Evolutionary conservation across 2,797 vertebrate genomes (phyloP).

Genomic region (Sparidentex hasta): DNA sequence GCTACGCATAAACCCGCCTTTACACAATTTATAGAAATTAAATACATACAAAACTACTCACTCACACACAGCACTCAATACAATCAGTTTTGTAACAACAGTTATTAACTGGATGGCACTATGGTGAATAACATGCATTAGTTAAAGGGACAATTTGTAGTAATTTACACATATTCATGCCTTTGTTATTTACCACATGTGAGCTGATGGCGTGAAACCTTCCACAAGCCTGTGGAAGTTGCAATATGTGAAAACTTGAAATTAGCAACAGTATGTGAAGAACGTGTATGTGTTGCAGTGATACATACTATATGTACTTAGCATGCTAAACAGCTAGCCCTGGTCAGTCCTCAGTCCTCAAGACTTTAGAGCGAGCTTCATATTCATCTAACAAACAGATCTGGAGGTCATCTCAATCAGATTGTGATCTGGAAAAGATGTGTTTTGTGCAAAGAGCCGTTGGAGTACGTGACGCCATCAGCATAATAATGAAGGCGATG

Average conservation of each 20-base stretch:
- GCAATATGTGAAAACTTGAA: too few relatives aligned
- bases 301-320: too few relatives aligned
- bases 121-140: not conserved
- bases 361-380: not conserved
- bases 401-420: not conserved
- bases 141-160: not conserved
- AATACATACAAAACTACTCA: not conserved
- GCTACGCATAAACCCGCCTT: not conserved
- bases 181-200: too few relatives aligned
- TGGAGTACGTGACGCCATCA: constrained; percentile 10
- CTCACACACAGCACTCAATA: not conserved
- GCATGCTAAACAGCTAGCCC: too few relatives aligned
- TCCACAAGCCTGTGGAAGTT: too few relatives aligned
- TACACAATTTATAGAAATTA: not conserved
- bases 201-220: too few relatives aligned
- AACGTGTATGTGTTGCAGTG: too few relatives aligned
- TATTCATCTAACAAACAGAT: not conserved
- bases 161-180: too few relatives aligned
- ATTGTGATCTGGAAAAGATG: not conserved
- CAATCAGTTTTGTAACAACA: too few relatives aligned
- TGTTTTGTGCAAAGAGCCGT: accelerated
- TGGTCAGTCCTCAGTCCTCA: too few relatives aligned
- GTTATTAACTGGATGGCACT: not conserved
- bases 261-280: too few relatives aligned
- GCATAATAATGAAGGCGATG: constrained; percentile 2